phyloP scores from a whole-genome alignment of 2,113 vertebrate genomes.

The Silurus glanis region DNA sequence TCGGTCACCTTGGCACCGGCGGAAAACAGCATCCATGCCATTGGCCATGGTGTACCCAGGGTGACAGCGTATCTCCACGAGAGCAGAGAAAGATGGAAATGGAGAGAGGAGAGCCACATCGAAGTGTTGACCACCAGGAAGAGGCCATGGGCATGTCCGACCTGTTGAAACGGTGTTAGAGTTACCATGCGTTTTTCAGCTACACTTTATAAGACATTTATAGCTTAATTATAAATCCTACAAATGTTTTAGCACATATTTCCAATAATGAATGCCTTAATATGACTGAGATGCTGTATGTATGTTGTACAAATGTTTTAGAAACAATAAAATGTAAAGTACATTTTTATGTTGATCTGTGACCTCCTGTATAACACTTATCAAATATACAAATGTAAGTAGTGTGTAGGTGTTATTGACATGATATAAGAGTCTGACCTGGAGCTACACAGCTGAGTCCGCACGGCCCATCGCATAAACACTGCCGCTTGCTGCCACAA shows the following conservation, averaged over 20 bases:
- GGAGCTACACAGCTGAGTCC: conserved; percentile 80
- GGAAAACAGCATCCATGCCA: conserved; percentile 67
- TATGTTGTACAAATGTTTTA: conserved; percentile 4
- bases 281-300: not conserved
- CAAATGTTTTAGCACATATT: not conserved
- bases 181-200: not conserved
- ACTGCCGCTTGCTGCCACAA: conserved; percentile 73
- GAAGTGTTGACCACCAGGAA: conserved; percentile 57
- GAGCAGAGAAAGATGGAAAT: conserved; percentile 72
- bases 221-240: not conserved
- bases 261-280: not conserved
- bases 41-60: conserved; percentile 68
- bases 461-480: conserved; percentile 79
- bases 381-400: not conserved
- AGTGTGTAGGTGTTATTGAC: not conserved
- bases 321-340: not conserved
- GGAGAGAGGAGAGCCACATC: conserved; percentile 67
- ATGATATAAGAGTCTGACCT: conserved; percentile 60
- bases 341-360: not conserved
- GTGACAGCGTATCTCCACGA: conserved; percentile 73
- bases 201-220: not conserved
- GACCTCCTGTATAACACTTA: not conserved
- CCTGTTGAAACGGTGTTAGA: conserved; percentile 56
- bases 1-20: conserved; percentile 80
- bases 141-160: conserved; percentile 79